Base-by-base conservation (phyloP, 2,113 vertebrate genomes). In the Ammodytes marinus region DNA sequence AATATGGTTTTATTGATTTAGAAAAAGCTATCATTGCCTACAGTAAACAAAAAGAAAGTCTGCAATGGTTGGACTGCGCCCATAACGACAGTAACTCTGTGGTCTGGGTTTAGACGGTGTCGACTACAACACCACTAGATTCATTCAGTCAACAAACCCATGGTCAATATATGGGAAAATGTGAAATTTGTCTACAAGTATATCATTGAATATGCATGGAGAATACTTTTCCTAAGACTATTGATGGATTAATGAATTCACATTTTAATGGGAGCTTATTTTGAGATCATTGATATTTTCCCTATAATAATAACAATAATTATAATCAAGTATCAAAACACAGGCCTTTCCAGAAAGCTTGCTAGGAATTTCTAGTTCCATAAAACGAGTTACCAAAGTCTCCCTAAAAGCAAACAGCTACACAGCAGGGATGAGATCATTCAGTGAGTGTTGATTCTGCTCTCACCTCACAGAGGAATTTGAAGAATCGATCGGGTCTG, bases 381-480 rank as follows among this genome's bases (percentile, higher is more conserved):
- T 27, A 46, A 15, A 64, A 45, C 8, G 6, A 17, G 3, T 37
- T 8, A 17, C 15, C 0, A n/a, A 35, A 46, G 19, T 8, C 8
- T 39, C 10, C 14, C 6, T 14, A 12, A n/a, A 0, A 55, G 14
- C 13, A 14, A 67, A 60, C 45, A 74, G 39, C 39, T 13, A 52
- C 6, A 47, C 10, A 17, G 17, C 10, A 17, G 17, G 5, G 19
- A 47, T 54, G 49, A 57, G 47, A 6, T 54, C 17, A 63, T 17
- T 3, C 1, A 27, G 0, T 14, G 11, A 11, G 3, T 12, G 15
- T 39, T 39, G 4, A 5, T 3, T 70, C 5, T 61, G 39, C 61
- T 39, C 78, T 76, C 59, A 81, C 83, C 89, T 81, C 7, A 11
- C 14, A 5, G 52, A 68, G 42, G 49, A 73, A 61, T 8, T 37